phyloP scores from a whole-genome alignment of 2,113 vertebrate species.

The Hypocryptadius cinnamomeus region DNA sequence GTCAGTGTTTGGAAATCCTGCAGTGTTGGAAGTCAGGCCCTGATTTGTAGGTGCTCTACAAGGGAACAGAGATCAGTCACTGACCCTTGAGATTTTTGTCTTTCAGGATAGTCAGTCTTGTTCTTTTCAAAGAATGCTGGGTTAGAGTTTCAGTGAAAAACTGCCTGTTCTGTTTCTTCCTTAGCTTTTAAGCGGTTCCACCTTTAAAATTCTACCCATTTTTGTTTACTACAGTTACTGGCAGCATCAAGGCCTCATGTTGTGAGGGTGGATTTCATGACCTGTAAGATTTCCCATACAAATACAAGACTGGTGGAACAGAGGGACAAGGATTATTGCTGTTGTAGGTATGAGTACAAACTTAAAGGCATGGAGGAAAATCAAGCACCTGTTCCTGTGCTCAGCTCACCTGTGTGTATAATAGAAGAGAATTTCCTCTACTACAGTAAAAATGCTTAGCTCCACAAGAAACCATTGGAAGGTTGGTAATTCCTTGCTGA shows the following conservation, averaged over 20 bases:
- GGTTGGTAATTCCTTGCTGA: constrained; percentile 80
- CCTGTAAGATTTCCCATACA: not conserved
- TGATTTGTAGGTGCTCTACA: not conserved
- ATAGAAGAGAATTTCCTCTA: constrained; percentile 90
- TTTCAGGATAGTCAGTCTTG: not conserved
- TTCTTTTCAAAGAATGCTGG: not conserved
- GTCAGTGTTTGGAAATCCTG: not conserved
- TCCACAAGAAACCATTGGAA: constrained; percentile 87
- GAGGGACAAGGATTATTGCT: not conserved
- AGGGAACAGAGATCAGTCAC: not conserved
- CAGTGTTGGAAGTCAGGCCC: not conserved
- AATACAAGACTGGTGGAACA: not conserved
- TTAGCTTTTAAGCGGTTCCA: not conserved
- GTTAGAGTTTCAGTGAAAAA: not conserved
- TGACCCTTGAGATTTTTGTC: not conserved
- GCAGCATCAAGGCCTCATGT: not conserved
- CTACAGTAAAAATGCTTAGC: constrained; percentile 69
- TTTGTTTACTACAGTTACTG: not conserved
- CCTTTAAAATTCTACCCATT: not conserved
- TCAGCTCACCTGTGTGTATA: constrained; percentile 85
- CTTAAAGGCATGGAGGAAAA: not conserved
- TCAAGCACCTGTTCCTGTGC: not conserved
- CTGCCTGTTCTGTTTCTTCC: not conserved
- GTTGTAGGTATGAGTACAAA: not conserved
- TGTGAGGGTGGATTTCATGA: not conserved